Base-by-base conservation (phyloP, 1,140 invertebrate genomes). In the Habropoda laboriosa region DNA sequence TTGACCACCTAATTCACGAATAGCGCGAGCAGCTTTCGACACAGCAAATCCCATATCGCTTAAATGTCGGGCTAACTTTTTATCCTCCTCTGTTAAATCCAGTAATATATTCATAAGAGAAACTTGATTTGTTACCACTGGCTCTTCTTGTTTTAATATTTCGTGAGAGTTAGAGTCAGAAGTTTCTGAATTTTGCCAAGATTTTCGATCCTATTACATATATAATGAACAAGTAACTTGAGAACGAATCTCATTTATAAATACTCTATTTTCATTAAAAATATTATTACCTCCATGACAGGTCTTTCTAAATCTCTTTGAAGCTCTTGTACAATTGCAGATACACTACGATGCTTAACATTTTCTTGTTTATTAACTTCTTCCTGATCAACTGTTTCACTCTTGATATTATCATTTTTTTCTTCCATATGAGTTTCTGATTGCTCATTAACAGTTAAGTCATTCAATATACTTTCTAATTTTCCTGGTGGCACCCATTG, bases 31-130 rank as follows among this genome's bases (percentile, higher is more conserved):
- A 2, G 97, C 96, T 86, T 96, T 94, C n/a, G 95, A 94, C 74
- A 96, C 89, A 0, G 96, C 95, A 92, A 98, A 98, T 3, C 97
- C 97, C 97, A 98, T 98, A 63, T 95, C 94, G 86, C 94, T 95
- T 32, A 98, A 95, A 55, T 95, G 95, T 80, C 95, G 93, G 45
- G 95, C 96, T 81, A 97, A 93, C 58, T 93, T 93, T 89, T 96
- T 95, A 67, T 95, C 93, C 67, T 94, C 93, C 24, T 93, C 89
- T 13, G 88, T 87, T 51, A 92, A 85, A 64, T 90, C 88, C 12
- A 79, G 70, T 3, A 92, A 42, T n/a, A 83, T 78, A 67, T 89
- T 88, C 3, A 76, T n/a, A 27, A 83, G 7, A 73, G 88, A 87
- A 3, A 82, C 79, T 40, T 87, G 68, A 85, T 68, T 82, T 10